Conservation (phyloP, 37 sponge, comb jelly and placozoan genomes). For the Oscarella lobularis region DNA sequence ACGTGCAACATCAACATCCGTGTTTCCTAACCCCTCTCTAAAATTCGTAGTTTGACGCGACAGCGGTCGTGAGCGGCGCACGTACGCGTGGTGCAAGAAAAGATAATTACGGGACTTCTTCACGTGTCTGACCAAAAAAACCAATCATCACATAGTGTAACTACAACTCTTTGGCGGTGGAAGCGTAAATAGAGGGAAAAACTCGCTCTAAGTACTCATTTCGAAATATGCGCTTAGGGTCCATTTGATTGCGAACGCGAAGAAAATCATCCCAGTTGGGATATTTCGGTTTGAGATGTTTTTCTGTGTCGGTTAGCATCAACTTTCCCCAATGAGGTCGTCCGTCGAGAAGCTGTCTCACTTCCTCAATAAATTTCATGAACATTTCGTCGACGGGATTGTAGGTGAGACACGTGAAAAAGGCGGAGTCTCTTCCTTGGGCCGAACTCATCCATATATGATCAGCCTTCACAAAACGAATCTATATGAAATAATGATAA, state of each 20-base stretch:
- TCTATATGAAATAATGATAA: conserved; percentile 16
- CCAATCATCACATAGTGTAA: no score
- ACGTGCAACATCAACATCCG: no score
- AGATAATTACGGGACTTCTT: no score
- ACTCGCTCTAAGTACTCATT: conserved; percentile 12
- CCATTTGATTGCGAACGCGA: conserved; percentile 15
- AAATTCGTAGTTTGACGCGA: no score
- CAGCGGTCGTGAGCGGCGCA: no score
- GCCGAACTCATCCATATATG: conserved; percentile 54
- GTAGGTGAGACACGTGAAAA: conserved; percentile 30
- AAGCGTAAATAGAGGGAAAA: no score
- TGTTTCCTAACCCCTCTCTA: no score
- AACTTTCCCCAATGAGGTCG: conserved; percentile 55
- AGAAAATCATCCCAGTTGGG: conserved; percentile 31
- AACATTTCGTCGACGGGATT: conserved; percentile 8
- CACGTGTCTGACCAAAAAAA: no score
- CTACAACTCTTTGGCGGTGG: no score
- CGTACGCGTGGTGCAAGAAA: no score
- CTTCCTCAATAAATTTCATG: background rate
- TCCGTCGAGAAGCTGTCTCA: conserved; percentile 4
- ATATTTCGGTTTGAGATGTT: conserved; percentile 17
- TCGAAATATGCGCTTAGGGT: conserved; percentile 43
- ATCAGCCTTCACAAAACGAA: conserved; percentile 48
- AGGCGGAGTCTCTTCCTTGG: conserved; percentile 48
- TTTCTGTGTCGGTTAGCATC: conserved; percentile 1